Evolutionary conservation across 2,888 invertebrate genomes (phyloP).

Genomic region (Smittia sp.): DNA sequence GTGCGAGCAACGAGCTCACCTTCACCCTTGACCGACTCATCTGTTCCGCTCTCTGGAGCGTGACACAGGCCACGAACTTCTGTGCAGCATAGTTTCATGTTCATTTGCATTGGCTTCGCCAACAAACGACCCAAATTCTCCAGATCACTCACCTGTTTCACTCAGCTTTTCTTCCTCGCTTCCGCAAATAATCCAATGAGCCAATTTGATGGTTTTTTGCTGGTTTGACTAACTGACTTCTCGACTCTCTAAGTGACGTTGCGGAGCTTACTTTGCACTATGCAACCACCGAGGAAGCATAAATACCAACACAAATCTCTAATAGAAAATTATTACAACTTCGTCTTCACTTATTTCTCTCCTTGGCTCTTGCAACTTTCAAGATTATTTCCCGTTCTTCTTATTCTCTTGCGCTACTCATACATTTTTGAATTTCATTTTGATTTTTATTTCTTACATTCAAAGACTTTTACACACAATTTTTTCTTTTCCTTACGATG

Average conservation of each 20-base stretch:
- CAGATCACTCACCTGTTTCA: slow-evolving; percentile 4
- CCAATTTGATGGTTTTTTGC: background rate
- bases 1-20: no score
- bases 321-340: slow-evolving; percentile 16
- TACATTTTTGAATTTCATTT: slow-evolving; percentile 35
- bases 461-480: slow-evolving; percentile 33
- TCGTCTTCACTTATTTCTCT: background rate
- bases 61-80: background rate
- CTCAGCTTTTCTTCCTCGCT: background rate
- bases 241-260: background rate
- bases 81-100: background rate
- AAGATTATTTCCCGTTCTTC: slow-evolving; percentile 11
- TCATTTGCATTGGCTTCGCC: background rate
- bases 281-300: background rate
- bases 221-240: background rate
- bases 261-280: background rate
- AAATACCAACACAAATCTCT: slow-evolving; percentile 28
- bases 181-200: slow-evolving; percentile 8
- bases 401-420: slow-evolving; percentile 15
- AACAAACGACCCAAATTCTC: background rate
- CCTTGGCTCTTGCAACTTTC: slow-evolving; percentile 9
- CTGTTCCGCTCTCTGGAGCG: background rate
- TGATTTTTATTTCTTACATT: slow-evolving; percentile 36
- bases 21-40: no score
- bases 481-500: background rate